Conservation (phyloP, 2,888 invertebrate genomes). For the Drosophila putrida region DNA sequence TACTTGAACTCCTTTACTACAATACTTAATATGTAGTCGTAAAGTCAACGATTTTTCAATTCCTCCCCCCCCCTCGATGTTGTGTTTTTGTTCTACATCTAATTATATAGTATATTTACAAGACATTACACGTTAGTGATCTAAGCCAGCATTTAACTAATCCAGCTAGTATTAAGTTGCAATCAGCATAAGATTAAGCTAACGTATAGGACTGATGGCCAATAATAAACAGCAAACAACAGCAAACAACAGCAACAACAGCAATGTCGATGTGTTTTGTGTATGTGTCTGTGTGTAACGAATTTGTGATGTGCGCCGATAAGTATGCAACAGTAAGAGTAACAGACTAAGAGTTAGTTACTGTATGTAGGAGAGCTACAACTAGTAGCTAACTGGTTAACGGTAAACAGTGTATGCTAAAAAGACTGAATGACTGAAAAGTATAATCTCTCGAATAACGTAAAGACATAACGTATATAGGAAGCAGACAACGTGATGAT, state of each 20-base stretch:
- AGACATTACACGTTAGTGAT: constrained; percentile 12
- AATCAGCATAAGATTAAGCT: constrained; percentile 30
- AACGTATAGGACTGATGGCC: constrained; percentile 61
- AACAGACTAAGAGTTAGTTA: constrained; percentile 15
- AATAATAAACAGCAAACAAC: constrained; percentile 21
- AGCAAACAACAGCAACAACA: too few species aligned
- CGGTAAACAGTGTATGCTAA: constrained; percentile 59
- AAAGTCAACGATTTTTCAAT: constrained; percentile 15
- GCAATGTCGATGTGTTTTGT: constrained; percentile 28
- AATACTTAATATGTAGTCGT: constrained; percentile 12
- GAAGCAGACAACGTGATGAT: constrained; percentile 50
- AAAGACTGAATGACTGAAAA: constrained; percentile 74
- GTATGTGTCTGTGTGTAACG: constrained; percentile 58
- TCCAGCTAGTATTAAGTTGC: constrained; percentile 59
- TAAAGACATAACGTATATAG: constrained; percentile 14
- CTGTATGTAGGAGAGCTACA: constrained; percentile 6
- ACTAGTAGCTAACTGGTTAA: constrained; percentile 25
- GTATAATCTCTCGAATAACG: constrained; percentile 32
- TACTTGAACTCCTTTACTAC: constrained; percentile 13
- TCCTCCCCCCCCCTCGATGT: constrained; percentile 59
- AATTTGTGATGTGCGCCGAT: constrained; percentile 70
- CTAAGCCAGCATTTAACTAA: constrained; percentile 33
- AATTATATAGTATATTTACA: constrained; percentile 20
- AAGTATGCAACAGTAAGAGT: constrained; percentile 43
- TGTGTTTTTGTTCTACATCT: constrained; percentile 70